Evolutionary conservation across 2,113 vertebrate species (phyloP).

Genomic region (Lamprotornis superbus): DNA sequence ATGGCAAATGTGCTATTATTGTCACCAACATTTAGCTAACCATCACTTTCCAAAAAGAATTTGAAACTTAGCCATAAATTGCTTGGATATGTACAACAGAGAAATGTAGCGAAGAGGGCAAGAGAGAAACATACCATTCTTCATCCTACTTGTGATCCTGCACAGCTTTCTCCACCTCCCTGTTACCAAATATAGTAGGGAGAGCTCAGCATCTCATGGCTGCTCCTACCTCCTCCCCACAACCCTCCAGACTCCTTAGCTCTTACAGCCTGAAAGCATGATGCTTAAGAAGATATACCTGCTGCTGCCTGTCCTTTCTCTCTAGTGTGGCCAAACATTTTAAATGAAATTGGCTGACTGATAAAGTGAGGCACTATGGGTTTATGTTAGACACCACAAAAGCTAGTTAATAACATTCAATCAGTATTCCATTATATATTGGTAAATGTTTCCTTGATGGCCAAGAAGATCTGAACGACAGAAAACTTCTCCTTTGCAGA

Average conservation of each 20-base stretch:
- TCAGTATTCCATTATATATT: background rate
- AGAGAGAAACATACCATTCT: background rate
- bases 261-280: background rate
- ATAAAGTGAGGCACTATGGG: background rate
- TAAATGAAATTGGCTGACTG: background rate
- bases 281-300: background rate
- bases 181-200: conserved; percentile 9
- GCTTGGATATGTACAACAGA: background rate
- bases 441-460: background rate
- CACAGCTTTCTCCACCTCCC: background rate
- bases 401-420: background rate
- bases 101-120: accelerated
- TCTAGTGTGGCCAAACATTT: background rate
- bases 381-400: background rate
- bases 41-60: background rate
- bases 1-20: background rate
- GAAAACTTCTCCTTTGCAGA: background rate
- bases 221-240: background rate
- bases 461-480: background rate
- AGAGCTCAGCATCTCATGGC: background rate
- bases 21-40: background rate
- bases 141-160: background rate
- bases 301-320: background rate
- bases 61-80: background rate
- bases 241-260: background rate